Conservation (phyloP, 2,797 vertebrate genomes). For the Thripadectes ignobilis region DNA sequence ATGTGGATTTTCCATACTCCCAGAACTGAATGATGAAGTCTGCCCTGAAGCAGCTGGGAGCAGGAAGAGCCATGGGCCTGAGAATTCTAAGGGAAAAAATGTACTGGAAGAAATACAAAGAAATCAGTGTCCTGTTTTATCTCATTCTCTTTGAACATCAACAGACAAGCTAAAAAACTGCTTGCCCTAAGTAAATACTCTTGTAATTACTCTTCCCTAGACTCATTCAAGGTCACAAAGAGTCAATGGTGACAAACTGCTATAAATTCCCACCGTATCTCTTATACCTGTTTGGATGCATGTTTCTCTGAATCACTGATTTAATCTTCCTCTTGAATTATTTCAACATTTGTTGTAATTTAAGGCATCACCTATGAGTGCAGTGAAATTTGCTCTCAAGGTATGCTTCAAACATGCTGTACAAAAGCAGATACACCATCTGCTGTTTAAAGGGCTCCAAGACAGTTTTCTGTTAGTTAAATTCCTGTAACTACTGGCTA, state of each 20-base stretch:
- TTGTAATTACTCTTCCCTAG: background rate
- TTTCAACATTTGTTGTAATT: background rate
- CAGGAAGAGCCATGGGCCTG: rapidly evolving
- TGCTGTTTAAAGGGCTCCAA: background rate
- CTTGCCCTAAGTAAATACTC: background rate
- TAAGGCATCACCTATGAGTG: background rate
- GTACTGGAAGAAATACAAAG: background rate
- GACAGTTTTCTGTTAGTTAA: background rate
- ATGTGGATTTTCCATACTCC: background rate
- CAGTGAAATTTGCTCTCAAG: background rate
- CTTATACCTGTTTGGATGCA: background rate
- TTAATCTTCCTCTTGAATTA: background rate
- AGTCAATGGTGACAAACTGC: background rate
- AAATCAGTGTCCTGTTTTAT: background rate
- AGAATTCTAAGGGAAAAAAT: background rate
- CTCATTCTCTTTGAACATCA: background rate
- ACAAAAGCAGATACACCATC: background rate
- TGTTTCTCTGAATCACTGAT: background rate
- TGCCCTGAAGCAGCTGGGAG: background rate
- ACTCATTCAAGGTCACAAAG: background rate
- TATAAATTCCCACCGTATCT: background rate
- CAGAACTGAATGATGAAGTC: background rate
- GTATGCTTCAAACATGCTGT: background rate
- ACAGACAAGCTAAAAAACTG: background rate
- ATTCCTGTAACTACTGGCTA: background rate